These are phyloP conservation scores for Blera fallax DNA, from an alignment of 2,888 invertebrate species.

Conservation along the genomic window DNA sequence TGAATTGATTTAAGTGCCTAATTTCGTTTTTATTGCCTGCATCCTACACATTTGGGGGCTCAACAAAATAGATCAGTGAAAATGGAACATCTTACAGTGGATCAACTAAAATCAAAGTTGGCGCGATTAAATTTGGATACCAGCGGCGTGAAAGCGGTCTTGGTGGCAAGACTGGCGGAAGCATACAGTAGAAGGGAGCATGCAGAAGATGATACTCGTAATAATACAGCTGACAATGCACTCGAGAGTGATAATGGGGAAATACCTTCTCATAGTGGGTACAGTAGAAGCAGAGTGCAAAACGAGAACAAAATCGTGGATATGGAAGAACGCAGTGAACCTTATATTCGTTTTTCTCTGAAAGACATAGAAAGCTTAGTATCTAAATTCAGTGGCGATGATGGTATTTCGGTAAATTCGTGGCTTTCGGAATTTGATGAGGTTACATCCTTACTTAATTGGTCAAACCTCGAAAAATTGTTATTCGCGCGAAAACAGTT, in stretches of 20 bases:
- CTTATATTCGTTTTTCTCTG: not conserved
- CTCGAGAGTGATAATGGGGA: no score
- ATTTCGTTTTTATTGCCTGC: no score
- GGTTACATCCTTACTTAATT: constrained; percentile 5
- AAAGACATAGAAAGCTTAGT: constrained; percentile 8
- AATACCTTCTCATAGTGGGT: not conserved
- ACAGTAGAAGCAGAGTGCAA: not conserved
- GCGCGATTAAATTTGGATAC: no score
- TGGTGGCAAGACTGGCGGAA: not conserved
- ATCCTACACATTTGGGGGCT: no score
- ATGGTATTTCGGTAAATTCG: not conserved
- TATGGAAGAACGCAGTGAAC: not conserved
- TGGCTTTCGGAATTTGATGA: constrained; percentile 3
- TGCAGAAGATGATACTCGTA: not conserved
- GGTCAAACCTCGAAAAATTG: not conserved
- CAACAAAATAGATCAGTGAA: not conserved
- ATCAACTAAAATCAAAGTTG: no score
- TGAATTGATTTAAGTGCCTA: no score
- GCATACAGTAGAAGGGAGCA: not conserved
- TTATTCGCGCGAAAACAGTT: constrained; percentile 9
- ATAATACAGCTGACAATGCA: not conserved
- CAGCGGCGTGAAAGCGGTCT: not conserved
- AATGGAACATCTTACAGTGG: not conserved
- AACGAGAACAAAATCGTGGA: not conserved
- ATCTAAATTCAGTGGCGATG: constrained; percentile 17